Conservation (phyloP, 2,797 vertebrate species). For the Pachyuromys duprasi region DNA sequence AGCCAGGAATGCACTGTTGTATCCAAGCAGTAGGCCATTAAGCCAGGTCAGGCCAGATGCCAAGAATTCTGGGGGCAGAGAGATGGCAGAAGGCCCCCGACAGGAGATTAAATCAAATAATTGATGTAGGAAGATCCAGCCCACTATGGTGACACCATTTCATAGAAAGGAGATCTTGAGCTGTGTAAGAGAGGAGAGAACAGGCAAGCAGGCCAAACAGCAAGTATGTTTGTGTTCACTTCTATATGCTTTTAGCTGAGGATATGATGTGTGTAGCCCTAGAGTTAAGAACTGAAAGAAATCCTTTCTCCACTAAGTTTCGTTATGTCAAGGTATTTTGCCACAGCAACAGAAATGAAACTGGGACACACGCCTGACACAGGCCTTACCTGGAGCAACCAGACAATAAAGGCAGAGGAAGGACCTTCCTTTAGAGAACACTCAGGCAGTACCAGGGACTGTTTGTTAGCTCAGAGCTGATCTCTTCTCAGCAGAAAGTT, state of each 20-base stretch:
- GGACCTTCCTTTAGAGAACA: neutral
- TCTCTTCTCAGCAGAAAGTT: neutral
- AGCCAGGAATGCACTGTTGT: too few relatives aligned
- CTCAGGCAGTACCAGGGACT: fast-evolving
- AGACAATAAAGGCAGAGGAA: neutral
- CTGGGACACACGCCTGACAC: neutral
- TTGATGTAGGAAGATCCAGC: neutral
- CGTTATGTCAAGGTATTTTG: neutral
- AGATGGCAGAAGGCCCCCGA: too few relatives aligned
- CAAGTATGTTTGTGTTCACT: neutral
- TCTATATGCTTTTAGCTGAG: neutral
- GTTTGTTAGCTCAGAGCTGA: neutral
- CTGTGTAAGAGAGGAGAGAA: too few relatives aligned
- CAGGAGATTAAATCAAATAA: neutral
- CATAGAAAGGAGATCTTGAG: neutral
- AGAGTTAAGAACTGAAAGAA: neutral
- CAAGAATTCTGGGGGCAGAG: too few relatives aligned
- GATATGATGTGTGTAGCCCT: too few relatives aligned
- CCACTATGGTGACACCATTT: too few relatives aligned
- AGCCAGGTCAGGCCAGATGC: too few relatives aligned
- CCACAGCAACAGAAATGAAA: neutral
- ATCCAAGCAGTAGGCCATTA: too few relatives aligned
- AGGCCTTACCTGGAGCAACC: neutral
- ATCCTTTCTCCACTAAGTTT: neutral
- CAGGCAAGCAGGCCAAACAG: neutral